phyloP scores from a whole-genome alignment of 2,888 invertebrate genomes.

The Ernsta delagoae region DNA sequence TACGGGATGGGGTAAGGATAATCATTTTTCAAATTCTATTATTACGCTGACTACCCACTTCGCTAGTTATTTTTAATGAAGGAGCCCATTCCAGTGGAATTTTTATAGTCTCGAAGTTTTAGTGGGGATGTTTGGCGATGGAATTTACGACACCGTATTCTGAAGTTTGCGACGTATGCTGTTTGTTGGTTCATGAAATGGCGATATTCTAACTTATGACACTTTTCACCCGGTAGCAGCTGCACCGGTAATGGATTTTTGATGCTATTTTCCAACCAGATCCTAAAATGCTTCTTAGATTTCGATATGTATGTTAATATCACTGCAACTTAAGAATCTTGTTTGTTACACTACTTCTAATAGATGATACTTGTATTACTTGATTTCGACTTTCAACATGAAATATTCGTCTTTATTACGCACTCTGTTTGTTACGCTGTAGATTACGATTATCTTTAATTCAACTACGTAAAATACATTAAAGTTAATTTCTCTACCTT shows the following conservation, averaged over 20 bases:
- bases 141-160: slow-evolving; percentile 34
- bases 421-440: too few relatives aligned
- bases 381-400: too few relatives aligned
- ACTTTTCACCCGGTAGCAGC: slow-evolving; percentile 27
- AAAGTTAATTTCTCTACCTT: too few relatives aligned
- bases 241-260: slow-evolving; percentile 31
- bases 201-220: slow-evolving; percentile 29
- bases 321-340: neutral
- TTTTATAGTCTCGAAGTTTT: slow-evolving; percentile 43
- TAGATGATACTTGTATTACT: too few relatives aligned
- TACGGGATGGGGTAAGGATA: slow-evolving; percentile 43
- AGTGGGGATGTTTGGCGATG: slow-evolving; percentile 32
- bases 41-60: slow-evolving; percentile 52
- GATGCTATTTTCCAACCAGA: slow-evolving; percentile 29
- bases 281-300: neutral
- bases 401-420: too few relatives aligned
- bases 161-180: slow-evolving; percentile 33
- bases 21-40: slow-evolving; percentile 61
- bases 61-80: slow-evolving; percentile 60
- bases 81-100: slow-evolving; percentile 47
- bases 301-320: neutral
- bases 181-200: slow-evolving; percentile 28
- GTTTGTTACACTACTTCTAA: neutral
- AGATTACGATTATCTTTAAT: too few relatives aligned
- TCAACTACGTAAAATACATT: too few relatives aligned